Base-by-base conservation (phyloP, 2,888 invertebrate species). In the Spilarctia lutea region DNA sequence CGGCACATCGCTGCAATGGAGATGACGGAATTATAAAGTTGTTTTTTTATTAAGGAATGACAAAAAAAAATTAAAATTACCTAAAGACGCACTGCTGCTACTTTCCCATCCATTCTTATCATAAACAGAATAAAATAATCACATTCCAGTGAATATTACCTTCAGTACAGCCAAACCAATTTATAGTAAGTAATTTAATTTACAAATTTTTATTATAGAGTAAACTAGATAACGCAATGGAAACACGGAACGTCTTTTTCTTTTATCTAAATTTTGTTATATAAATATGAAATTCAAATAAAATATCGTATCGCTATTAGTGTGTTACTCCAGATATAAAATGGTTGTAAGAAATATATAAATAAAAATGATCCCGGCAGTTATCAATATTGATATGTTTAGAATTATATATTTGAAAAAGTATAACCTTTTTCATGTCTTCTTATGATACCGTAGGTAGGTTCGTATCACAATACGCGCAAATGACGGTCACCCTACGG, bases 381-480 rank as follows among this genome's bases (percentile, higher is more conserved):
- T 74, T 78, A 76, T 75, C 80, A 45, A 80, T 75, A 81, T 79
- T 76, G 81, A 83, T 78, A 56, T 80, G 77, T 82, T 82, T 70
- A 13, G 45, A 45, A 39, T 27, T 24, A 65, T 75, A 73, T 75
- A 78, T 24, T 63, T 63, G 63, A 63, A 63, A 63, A 63, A 63
- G 56, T 63, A 8, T 30, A 79, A 83, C 83, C 86, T 86, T 87
- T 85, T 78, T 83, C 81, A 81, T 85, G 81, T 85, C 84, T 85
- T 84, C 82, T 80, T 82, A 85, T 83, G 80, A 81, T 87, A 83
- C 91, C 88, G 71, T n/a, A n/a, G 73, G 75, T 85, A 88, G 83
- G 80, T 86, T 86, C 77, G 74, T 87, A 89, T 91, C 90, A 89
- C 88, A 90, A 90, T 88, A 87, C 85, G 84, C 84, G 86, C 83